phyloP scores from a whole-genome alignment of 2,888 invertebrate genomes.

The Pachydiplax longipennis region DNA sequence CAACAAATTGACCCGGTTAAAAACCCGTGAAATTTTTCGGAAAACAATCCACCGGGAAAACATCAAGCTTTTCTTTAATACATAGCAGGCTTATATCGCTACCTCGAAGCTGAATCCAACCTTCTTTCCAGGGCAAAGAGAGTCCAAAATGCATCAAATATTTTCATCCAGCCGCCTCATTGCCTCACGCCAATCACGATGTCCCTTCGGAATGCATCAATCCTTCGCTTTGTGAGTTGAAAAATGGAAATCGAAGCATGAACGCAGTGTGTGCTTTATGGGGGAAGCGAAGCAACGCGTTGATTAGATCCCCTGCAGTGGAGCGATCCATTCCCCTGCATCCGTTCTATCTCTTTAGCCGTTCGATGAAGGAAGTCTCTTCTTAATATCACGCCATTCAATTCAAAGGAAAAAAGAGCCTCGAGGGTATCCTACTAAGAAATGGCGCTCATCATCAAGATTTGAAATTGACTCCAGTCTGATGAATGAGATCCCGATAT shows the following conservation, averaged over 20 bases:
- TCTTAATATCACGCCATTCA: neutral
- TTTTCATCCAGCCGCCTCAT: too few relatives aligned
- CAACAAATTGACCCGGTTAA: too few relatives aligned
- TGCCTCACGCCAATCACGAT: too few relatives aligned
- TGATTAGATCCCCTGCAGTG: neutral
- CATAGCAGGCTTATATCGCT: too few relatives aligned
- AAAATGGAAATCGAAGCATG: neutral
- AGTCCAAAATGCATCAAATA: too few relatives aligned
- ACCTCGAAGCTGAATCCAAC: too few relatives aligned
- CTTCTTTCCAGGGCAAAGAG: too few relatives aligned
- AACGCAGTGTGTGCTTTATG: neutral
- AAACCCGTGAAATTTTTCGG: too few relatives aligned
- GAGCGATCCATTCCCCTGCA: neutral
- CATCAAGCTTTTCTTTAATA: too few relatives aligned
- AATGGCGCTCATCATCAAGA: neutral
- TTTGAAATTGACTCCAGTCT: neutral
- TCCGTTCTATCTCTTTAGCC: neutral
- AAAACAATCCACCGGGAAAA: too few relatives aligned
- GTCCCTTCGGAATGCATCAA: too few relatives aligned
- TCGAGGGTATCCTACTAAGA: neutral
- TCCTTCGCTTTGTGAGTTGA: neutral
- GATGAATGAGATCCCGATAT: neutral
- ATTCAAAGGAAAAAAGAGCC: neutral
- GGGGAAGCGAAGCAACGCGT: neutral
- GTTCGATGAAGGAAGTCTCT: neutral